Conservation (phyloP, 2,888 invertebrate species). For the Amaurobius ferox region DNA sequence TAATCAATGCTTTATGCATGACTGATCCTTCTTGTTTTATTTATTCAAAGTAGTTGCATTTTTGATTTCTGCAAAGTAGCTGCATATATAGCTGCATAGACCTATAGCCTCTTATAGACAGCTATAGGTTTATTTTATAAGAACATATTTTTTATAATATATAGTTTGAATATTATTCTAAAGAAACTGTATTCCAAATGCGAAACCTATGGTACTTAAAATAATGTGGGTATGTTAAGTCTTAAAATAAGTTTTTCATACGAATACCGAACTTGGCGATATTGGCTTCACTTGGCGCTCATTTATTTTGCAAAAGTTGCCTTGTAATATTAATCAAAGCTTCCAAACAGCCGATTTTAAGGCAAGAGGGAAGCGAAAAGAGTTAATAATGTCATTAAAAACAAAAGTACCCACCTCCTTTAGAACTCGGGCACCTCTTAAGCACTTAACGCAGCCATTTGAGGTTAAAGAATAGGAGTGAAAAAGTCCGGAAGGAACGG, state of each 20-base stretch:
- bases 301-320: not conserved
- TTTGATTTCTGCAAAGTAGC: too few relatives aligned
- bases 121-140: too few relatives aligned
- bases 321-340: constrained; percentile 45
- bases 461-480: constrained; percentile 55
- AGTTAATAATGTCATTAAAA: constrained; percentile 72
- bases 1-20: too few relatives aligned
- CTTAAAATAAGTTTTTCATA: not conserved
- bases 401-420: constrained; percentile 58
- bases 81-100: too few relatives aligned
- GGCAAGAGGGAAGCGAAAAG: not conserved
- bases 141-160: too few relatives aligned
- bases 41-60: too few relatives aligned
- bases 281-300: not conserved
- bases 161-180: too few relatives aligned
- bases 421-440: constrained; percentile 65
- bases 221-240: too few relatives aligned
- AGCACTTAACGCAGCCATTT: constrained; percentile 71
- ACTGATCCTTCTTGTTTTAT: too few relatives aligned
- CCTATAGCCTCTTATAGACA: too few relatives aligned
- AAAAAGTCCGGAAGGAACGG: constrained; percentile 17
- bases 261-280: constrained; percentile 39
- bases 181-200: too few relatives aligned
- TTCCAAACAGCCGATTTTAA: constrained; percentile 60
- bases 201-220: too few relatives aligned